phyloP scores from a whole-genome alignment of 2,113 vertebrate genomes.

The Nicator chloris region DNA sequence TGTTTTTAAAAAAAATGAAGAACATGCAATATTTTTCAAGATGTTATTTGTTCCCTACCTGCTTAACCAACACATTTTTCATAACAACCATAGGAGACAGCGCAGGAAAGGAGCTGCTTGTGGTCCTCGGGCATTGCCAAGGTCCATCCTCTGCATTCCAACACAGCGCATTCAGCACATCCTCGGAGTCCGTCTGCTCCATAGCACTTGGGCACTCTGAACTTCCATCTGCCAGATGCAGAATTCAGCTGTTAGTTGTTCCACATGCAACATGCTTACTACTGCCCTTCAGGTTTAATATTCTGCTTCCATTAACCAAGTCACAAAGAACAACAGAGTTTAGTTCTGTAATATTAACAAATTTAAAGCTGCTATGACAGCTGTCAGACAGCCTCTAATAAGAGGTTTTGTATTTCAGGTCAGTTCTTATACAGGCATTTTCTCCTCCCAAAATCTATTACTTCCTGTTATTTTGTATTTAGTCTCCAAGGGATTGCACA shows the following conservation, averaged over 20 bases:
- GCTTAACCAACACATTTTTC: constrained; percentile 87
- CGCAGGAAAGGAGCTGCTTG: constrained; percentile 70
- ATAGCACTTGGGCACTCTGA: constrained; percentile 84
- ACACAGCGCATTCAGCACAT: constrained; percentile 62
- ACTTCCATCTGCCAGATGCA: constrained; percentile 78
- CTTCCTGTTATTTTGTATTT: not conserved
- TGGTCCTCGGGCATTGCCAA: constrained; percentile 56
- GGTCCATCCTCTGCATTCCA: constrained; percentile 55
- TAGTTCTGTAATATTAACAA: not conserved
- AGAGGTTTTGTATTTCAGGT: not conserved
- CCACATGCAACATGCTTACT: not conserved
- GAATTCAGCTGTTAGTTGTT: constrained; percentile 5
- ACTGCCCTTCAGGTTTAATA: not conserved
- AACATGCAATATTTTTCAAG: not conserved
- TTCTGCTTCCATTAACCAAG: not conserved
- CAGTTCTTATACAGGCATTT: not conserved
- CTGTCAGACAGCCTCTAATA: not conserved
- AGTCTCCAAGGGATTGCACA: not conserved
- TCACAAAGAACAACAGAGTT: not conserved
- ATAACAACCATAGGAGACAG: constrained; percentile 86
- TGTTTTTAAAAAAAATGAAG: not conserved
- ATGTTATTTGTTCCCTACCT: constrained; percentile 71
- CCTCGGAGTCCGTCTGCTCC: constrained; percentile 83
- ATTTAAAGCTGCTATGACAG: not conserved
- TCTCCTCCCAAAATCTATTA: not conserved